phyloP scores from a whole-genome alignment of 1,140 invertebrate genomes.

The Drosophila triauraria region DNA sequence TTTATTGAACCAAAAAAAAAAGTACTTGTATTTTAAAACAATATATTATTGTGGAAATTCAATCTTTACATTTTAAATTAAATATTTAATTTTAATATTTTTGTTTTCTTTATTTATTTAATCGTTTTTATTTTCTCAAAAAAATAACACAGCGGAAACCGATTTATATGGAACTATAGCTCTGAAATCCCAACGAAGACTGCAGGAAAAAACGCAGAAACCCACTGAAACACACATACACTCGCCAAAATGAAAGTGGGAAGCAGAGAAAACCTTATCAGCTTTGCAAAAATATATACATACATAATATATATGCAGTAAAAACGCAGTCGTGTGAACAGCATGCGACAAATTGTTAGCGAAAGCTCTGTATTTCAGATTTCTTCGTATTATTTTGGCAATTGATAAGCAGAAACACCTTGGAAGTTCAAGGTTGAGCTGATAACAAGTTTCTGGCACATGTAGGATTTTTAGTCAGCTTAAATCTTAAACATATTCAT shows the following conservation, averaged over 20 bases:
- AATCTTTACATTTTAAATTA: neutral
- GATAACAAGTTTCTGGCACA: slow-evolving; percentile 8
- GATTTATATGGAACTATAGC: slow-evolving; percentile 17
- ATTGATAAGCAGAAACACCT: slow-evolving; percentile 23
- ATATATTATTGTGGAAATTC: neutral
- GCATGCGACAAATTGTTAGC: slow-evolving; percentile 35
- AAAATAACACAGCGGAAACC: neutral
- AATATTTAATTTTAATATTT: neutral
- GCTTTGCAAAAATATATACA: slow-evolving; percentile 8
- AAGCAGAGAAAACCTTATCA: slow-evolving; percentile 41
- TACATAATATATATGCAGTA: slow-evolving; percentile 5
- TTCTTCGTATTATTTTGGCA: slow-evolving; percentile 12
- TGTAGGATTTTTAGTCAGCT: neutral
- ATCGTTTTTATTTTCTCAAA: neutral
- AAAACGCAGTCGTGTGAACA: slow-evolving; percentile 42
- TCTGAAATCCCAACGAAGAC: slow-evolving; percentile 28
- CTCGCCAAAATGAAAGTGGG: slow-evolving; percentile 21
- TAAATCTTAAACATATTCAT: neutral
- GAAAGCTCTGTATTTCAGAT: slow-evolving; percentile 11
- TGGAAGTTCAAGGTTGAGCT: slow-evolving; percentile 37
- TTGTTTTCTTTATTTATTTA: neutral
- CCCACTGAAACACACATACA: slow-evolving; percentile 16
- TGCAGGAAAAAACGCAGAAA: slow-evolving; percentile 33
- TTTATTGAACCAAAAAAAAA: neutral
- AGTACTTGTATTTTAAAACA: neutral